Percentiles rank a stretch among this genome's conserved stretches.
Conservation (phyloP, 2,113 vertebrate genomes). For the Hymenochirus boettgeri region DNA sequence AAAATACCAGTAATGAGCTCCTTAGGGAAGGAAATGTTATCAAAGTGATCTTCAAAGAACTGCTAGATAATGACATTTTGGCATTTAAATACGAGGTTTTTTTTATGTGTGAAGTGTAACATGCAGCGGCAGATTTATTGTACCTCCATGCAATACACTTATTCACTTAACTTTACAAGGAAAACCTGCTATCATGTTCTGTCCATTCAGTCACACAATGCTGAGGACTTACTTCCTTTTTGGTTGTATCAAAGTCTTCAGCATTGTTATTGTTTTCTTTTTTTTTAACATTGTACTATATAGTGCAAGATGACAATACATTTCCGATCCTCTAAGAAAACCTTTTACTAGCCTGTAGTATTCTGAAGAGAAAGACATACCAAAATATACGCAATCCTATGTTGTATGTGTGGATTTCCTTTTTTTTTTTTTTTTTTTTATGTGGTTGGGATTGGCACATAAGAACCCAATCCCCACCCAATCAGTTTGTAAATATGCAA, state of each 20-base stretch:
- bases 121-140: slow-evolving; percentile 35
- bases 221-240: slow-evolving; percentile 10
- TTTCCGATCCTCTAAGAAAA: no score
- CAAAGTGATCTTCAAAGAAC: slow-evolving; percentile 53
- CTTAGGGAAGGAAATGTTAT: slow-evolving; percentile 48
- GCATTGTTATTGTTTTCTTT: no score
- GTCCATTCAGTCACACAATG: not conserved
- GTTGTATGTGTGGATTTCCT: no score
- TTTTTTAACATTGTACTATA: no score
- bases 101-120: slow-evolving; percentile 36
- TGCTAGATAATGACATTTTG: slow-evolving; percentile 45
- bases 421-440: no score
- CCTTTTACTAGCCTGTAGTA: no score
- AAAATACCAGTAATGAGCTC: slow-evolving; percentile 57
- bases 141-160: slow-evolving; percentile 17
- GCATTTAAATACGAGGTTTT: slow-evolving; percentile 43
- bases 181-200: not conserved
- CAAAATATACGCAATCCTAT: no score
- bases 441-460: no score
- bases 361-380: no score
- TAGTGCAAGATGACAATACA: slow-evolving; percentile 29
- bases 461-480: no score
- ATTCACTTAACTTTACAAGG: not conserved
- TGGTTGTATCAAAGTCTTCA: not conserved
- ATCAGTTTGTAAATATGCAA: no score